Percentiles rank a stretch among this genome's conserved stretches.
These are phyloP conservation scores for Montipora sp. DNA, from an alignment of 64 coral and sea anemone genomes.

Conservation along the genomic window DNA sequence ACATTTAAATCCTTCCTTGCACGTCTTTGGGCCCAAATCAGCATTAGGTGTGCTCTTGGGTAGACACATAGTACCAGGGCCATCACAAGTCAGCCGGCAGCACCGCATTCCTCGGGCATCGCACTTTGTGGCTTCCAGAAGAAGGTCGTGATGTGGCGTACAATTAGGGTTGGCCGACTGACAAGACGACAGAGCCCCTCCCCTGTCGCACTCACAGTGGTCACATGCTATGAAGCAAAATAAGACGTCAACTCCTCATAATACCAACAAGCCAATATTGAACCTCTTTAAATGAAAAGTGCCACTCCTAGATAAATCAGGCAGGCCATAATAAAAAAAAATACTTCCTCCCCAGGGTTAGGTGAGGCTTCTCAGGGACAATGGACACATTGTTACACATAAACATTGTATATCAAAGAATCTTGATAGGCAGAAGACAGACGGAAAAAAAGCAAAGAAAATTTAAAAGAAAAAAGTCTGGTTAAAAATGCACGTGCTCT, in stretches of 20 bases:
- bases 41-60: constrained; percentile 5
- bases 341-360: no score
- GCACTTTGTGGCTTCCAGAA: background rate
- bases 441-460: no score
- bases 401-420: no score
- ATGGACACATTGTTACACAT: no score
- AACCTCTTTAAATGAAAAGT: no score
- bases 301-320: no score
- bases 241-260: background rate
- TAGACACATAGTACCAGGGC: constrained; percentile 36
- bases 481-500: no score
- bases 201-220: constrained; percentile 13
- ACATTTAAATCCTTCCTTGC: constrained; percentile 11
- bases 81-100: constrained; percentile 34
- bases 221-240: background rate
- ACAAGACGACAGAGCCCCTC: constrained; percentile 28
- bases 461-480: no score
- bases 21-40: constrained; percentile 3
- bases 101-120: constrained; percentile 8
- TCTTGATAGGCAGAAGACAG: no score
- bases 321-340: no score
- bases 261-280: no score
- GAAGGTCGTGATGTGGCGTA: constrained; percentile 23
- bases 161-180: background rate
- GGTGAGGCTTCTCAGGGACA: no score